Evolutionary conservation across 2,113 vertebrate species (phyloP), one percentile per base, ranked within the genome.

Genomic region (Amblyopsis rosae): DNA sequence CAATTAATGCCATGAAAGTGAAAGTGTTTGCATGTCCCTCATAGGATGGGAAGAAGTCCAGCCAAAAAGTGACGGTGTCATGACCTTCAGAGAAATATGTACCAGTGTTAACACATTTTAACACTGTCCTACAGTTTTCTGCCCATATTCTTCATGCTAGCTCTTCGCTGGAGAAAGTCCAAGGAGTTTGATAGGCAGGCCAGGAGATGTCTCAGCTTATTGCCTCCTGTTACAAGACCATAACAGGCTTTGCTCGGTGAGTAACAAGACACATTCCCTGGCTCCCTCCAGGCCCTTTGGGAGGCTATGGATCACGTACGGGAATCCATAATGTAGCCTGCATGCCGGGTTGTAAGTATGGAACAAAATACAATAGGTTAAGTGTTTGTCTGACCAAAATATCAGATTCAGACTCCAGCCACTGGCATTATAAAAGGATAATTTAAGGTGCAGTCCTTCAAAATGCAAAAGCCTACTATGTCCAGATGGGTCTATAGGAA

Each of bases 211-310:
- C 79, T 81, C 64, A 79, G 75, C 76, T 75, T 47, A 12, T 66
- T 62, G 74, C 77, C 75, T 87, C 79, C 62, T 82, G 77, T 89
- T 88, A 86, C 88, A 81, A 80, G 71, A 73, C 76, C 64, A 75
- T 78, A 84, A 67, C 70, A 82, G 76, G 83, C 74, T 80, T 73
- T 72, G 75, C 73, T 80, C 70, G 66, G 67, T 70, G 72, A 73
- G 77, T 81, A 86, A 82, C 77, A 86, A 86, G 82, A 82, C 76
- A 84, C 80, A 86, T 88, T 86, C 87, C 59, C 80, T 85, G 82
- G 86, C 79, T 85, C 73, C 70, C 33, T 73, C 13, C 71, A 57
- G 46, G 65, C 77, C 81, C 81, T 80, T 53, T 46, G 85, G 82
- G 80, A 88, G 66, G 58, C 73, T 49, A 12, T 4, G 67, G 82